These are phyloP conservation scores for Pimpla rufipes DNA, from an alignment of 2,888 invertebrate species.

Conservation along the genomic window DNA sequence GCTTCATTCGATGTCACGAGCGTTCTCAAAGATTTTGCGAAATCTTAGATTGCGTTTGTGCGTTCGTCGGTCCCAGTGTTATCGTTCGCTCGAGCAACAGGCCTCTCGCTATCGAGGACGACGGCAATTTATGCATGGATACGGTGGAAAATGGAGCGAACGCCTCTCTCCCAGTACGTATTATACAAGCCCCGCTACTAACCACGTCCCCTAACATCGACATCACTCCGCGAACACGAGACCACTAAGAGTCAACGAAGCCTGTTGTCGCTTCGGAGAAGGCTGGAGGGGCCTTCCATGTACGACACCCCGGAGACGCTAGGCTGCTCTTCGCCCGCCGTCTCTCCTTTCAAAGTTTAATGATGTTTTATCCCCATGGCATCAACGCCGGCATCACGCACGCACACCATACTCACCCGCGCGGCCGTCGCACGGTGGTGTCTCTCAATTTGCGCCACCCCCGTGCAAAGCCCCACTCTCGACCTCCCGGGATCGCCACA, in stretches of 20 bases:
- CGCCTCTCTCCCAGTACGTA: constrained; percentile 10
- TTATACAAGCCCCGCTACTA: neutral
- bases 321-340: constrained; percentile 21
- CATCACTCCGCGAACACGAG: constrained; percentile 19
- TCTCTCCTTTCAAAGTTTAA: constrained; percentile 71
- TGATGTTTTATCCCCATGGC: constrained; percentile 70
- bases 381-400: constrained; percentile 34
- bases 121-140: neutral
- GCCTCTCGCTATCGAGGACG: constrained; percentile 25
- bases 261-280: constrained; percentile 32
- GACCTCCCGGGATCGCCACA: constrained; percentile 28
- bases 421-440: neutral
- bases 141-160: neutral
- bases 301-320: constrained; percentile 68
- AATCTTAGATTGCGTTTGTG: neutral
- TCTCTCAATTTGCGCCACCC: constrained; percentile 53
- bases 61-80: neutral
- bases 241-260: constrained; percentile 18
- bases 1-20: too few relatives aligned
- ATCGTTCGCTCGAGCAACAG: constrained; percentile 36
- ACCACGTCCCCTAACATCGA: constrained; percentile 29
- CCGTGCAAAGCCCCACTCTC: constrained; percentile 23
- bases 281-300: constrained; percentile 12
- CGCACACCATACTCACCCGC: too few relatives aligned
- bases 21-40: too few relatives aligned